These are phyloP conservation scores for Pseudorectes ferrugineus DNA, from an alignment of 2,113 vertebrate species.

Conservation along the genomic window DNA sequence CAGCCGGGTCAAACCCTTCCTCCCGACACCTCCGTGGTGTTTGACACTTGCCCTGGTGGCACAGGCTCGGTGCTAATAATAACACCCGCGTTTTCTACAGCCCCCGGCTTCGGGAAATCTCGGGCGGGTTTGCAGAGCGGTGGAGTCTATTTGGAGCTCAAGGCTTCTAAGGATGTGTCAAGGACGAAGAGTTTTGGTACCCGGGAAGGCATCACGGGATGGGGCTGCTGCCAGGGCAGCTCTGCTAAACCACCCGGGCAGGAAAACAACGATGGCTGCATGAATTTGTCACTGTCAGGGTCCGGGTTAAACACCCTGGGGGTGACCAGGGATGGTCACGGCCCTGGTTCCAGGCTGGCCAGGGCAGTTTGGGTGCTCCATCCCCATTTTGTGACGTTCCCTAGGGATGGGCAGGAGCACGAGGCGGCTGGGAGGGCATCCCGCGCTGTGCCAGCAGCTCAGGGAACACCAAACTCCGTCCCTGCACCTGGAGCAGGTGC, in stretches of 20 bases:
- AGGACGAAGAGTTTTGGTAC: constrained; percentile 23
- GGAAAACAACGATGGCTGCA: background rate
- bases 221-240: background rate
- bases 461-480: rapidly evolving
- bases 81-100: background rate
- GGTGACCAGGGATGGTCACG: background rate
- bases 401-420: background rate
- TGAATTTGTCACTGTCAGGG: background rate
- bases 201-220: background rate
- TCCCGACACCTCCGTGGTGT: background rate
- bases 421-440: background rate
- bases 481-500: background rate
- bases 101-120: background rate
- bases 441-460: rapidly evolving
- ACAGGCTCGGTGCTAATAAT: background rate
- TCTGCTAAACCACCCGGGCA: background rate
- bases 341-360: background rate
- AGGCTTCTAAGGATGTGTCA: constrained; percentile 13
- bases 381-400: rapidly evolving
- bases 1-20: constrained; percentile 16
- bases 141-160: constrained; percentile 44
- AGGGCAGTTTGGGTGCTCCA: background rate
- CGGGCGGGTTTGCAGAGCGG: background rate
- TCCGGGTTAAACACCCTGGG: background rate
- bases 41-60: constrained; percentile 10